Evolutionary conservation across 1,140 invertebrate species (phyloP), one percentile per base, ranked within the genome.

Genomic region (Thereuonema tuberculata): DNA sequence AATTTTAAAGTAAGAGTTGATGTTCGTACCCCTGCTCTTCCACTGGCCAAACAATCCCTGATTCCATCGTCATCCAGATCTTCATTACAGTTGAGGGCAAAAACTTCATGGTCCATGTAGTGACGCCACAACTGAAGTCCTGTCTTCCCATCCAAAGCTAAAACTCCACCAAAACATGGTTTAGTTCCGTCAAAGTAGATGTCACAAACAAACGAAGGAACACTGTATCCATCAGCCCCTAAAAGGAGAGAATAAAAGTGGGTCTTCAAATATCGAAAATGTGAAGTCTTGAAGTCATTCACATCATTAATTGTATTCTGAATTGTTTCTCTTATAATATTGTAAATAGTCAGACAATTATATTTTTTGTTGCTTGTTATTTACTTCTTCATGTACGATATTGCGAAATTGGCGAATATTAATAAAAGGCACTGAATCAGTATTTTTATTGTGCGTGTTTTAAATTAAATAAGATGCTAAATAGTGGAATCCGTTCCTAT

Each of bases 91-190:
- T 86, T 84, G 12, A 89, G 66, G 1, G 81, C 82, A 69, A 84
- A 87, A 27, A 91, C 76, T 64, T 86, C 84, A 68, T 87, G 84
- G 59, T 77, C 72, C 9, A 81, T 77, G 81, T 85, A 89, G 61
- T 82, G 79, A 14, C 80, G 80, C 88, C 88, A 92, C 17, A 91
- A 57, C n/a, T 81, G 80, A 48, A 78, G 72, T 1, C 88, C 88
- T 56, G 78, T 82, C 49, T 67, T 70, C 1, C 88, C 88, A 71
- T 90, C 80, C 12, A 92, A 65, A 2, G 86, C 86, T 58, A 89
- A 69, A 21, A 89, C 74, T 20, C 88, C 88, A 5, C 87, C 87
- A 60, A 83, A 77, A 71, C 88, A 91, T 1, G 83, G 81, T 23
- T 72, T 70, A 58, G 75, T 74, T 9, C 79, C 77, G 47, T 75